Conservation (phyloP, 2,888 invertebrate genomes). For the Eretmocerus hayati region DNA sequence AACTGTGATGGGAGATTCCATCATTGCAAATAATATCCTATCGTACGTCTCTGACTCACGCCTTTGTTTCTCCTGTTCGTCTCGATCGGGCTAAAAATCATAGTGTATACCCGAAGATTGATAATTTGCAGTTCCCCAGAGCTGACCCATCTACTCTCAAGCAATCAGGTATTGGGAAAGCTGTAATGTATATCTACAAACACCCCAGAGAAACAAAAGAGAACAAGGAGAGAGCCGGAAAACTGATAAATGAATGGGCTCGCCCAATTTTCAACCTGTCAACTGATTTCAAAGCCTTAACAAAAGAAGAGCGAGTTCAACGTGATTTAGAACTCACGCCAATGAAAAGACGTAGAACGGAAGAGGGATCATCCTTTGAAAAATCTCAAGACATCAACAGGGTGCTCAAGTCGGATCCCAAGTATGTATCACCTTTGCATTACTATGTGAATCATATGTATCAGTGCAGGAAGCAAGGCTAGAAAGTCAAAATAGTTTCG, state of each 20-base stretch:
- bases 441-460: too few species aligned
- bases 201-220: constrained; percentile 94
- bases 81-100: too few species aligned
- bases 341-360: constrained; percentile 46
- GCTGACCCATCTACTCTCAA: constrained; percentile 85
- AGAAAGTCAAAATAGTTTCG: too few species aligned
- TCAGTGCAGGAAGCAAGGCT: too few species aligned
- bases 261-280: constrained; percentile 95
- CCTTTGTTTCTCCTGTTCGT: too few species aligned
- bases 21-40: too few species aligned
- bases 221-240: constrained; percentile 84
- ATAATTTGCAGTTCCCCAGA: constrained; percentile 67
- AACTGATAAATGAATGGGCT: constrained; percentile 95
- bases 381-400: constrained; percentile 57
- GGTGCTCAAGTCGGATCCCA: constrained; percentile 57
- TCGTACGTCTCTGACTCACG: too few species aligned
- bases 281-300: constrained; percentile 84
- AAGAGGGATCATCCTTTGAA: constrained; percentile 48
- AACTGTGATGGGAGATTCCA: too few species aligned
- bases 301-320: constrained; percentile 88
- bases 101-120: too few species aligned
- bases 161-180: constrained; percentile 96
- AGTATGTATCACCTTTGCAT: constrained; percentile 44
- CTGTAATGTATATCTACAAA: constrained; percentile 98
- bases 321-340: constrained; percentile 85